A percentile compares a stretch with the other conserved stretches of the same genome.
phyloP scores from a whole-genome alignment of 2,888 invertebrate species.

The Acheta domesticus region DNA sequence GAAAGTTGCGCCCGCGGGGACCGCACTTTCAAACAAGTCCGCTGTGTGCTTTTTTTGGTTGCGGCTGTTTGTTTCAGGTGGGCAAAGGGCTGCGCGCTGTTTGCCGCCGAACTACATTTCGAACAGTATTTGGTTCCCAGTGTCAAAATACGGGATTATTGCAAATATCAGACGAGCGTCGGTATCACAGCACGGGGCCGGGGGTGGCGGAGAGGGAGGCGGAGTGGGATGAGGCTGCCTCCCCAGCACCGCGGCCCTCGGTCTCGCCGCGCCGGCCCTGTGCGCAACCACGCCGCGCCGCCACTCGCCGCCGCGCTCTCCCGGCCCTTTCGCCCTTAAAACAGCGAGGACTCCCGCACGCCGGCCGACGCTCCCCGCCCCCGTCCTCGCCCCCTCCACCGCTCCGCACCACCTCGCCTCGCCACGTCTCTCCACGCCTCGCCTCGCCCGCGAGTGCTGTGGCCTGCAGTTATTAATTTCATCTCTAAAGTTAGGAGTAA shows the following conservation, averaged over 20 bases:
- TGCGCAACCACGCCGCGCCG: neutral
- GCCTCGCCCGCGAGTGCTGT: neutral
- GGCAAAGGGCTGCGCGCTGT: conserved; percentile 18
- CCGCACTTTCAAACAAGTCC: conserved; percentile 18
- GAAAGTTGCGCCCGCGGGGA: conserved; percentile 9
- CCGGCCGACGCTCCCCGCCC: neutral
- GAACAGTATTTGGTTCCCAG: conserved; percentile 18
- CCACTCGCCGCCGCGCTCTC: neutral
- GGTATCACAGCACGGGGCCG: neutral
- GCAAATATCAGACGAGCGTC: neutral
- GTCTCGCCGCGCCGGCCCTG: neutral
- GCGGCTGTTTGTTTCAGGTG: conserved; percentile 7
- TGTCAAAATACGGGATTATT: conserved; percentile 18
- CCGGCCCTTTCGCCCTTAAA: neutral
- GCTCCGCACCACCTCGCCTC: neutral
- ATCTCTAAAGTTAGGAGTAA: conserved; percentile 29
- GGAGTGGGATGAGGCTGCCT: neutral
- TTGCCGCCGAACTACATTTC: conserved; percentile 9
- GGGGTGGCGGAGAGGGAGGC: neutral
- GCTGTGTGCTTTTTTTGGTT: conserved; percentile 18
- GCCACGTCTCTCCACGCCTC: neutral
- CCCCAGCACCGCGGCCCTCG: neutral
- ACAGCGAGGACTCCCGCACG: neutral
- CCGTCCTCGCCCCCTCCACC: neutral
- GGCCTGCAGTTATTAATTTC: conserved; percentile 31